phyloP scores from a whole-genome alignment of 2,888 invertebrate species.

The Hetaerina titia region DNA sequence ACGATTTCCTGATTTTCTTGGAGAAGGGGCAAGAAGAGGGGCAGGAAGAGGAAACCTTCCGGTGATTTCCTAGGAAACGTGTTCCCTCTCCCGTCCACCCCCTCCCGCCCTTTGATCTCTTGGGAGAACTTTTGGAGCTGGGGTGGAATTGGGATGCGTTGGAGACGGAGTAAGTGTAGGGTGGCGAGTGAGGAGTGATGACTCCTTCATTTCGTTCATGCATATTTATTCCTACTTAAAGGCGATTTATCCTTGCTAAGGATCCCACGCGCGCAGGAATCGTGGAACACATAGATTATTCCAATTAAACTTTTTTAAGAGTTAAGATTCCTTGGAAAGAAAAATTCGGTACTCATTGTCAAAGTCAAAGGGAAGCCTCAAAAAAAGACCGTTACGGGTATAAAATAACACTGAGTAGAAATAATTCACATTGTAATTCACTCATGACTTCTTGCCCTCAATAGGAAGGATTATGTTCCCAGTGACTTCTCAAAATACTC shows the following conservation, averaged over 20 bases:
- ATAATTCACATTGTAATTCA: too few species aligned
- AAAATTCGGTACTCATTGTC: not conserved
- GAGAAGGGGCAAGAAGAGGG: not conserved
- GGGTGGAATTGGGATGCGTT: not conserved
- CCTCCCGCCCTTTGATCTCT: not conserved
- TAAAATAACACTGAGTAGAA: not conserved
- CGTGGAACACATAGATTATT: not conserved
- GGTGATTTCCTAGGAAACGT: not conserved
- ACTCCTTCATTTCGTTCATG: not conserved
- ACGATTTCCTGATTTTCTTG: not conserved
- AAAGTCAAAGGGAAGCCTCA: not conserved
- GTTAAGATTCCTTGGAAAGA: too few species aligned
- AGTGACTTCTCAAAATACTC: too few species aligned
- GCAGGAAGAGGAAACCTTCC: not conserved
- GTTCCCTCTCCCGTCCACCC: not conserved
- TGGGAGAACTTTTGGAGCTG: not conserved
- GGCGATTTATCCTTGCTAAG: not conserved
- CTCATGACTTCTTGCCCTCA: too few species aligned
- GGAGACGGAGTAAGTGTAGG: not conserved
- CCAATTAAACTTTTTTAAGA: too few species aligned
- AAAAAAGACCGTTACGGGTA: not conserved
- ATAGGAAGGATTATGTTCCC: too few species aligned
- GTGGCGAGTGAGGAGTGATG: not conserved
- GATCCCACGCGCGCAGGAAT: not conserved
- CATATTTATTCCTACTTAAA: slow-evolving; percentile 12